Base-by-base conservation (phyloP, 2,113 vertebrate species). In the Tetrao urogallus region DNA sequence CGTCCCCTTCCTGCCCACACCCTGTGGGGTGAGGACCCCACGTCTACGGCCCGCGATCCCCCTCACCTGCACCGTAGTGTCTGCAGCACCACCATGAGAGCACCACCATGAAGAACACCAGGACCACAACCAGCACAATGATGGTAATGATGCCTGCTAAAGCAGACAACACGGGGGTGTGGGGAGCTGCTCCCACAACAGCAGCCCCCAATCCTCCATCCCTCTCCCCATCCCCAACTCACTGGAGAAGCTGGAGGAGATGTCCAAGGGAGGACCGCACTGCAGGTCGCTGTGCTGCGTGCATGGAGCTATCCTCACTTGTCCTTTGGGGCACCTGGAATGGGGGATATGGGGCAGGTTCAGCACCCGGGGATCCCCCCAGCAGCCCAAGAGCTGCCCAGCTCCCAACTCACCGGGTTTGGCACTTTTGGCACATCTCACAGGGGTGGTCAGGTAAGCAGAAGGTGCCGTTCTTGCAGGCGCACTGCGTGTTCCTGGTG, bases 61-160 rank as follows among this genome's bases (percentile, higher is more conserved):
- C 36, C 70, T 73, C 57, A 94, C 95, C 84, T 79, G 21, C 2
- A n/a, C 45, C 19, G 2, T 1, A 2, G 56, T 6, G 3, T 5
- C 6, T 36, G 65, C 5, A 6, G 36, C 0, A 0, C 13, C 0
- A 0, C 20, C 6, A 0, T 10, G 1, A 0, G 6, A 1, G 0
- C 3, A 0, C 1, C 3, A 16, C 0, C 8, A 34, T n/a, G n/a
- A n/a, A 0, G 0, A 5, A 0, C 0, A 2, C 0, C 32, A 60
- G 7, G 1, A 0, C 0, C 2, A 0, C 0, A n/a, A 2, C 3
- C 10, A 12, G 6, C 30, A 20, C 5, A 1, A 4, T 0, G 22
- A 0, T 0, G 3, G 0, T 0, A 1, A 2, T 2, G 17, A 0
- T 1, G 20, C 0, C 0, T 12, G 2, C 94, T 95, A 8, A 27